phyloP scores from a whole-genome alignment of 2,888 invertebrate species.

The Pristionchus japonicus region DNA sequence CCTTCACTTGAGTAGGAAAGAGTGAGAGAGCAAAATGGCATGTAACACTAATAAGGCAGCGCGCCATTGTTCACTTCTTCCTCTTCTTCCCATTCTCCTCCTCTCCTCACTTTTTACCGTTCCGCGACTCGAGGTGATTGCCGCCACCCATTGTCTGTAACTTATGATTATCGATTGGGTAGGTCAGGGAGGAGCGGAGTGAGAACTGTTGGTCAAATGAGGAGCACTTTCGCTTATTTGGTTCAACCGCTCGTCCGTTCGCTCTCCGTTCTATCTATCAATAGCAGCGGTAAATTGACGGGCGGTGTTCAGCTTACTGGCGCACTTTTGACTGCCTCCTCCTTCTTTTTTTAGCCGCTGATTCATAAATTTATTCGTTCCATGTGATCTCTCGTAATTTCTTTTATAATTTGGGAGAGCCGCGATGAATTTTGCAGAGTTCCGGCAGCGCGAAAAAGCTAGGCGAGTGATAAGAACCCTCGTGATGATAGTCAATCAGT shows the following conservation, averaged over 20 bases:
- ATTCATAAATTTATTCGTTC: background rate
- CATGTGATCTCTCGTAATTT: too few species aligned
- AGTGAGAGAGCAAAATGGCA: background rate
- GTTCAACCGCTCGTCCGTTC: background rate
- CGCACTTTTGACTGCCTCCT: background rate
- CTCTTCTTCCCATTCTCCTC: background rate
- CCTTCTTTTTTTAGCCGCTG: background rate
- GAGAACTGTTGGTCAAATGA: background rate
- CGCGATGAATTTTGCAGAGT: background rate
- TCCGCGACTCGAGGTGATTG: constrained; percentile 3
- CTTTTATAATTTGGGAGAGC: too few species aligned
- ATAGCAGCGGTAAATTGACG: background rate
- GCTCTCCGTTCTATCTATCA: background rate
- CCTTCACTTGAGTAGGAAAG: background rate
- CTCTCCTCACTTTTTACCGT: background rate
- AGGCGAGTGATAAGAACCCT: background rate
- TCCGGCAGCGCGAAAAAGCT: background rate
- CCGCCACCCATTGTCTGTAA: background rate
- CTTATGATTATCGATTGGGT: background rate
- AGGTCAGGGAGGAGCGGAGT: background rate
- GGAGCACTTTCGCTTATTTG: background rate
- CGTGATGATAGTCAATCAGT: background rate
- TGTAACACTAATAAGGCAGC: background rate
- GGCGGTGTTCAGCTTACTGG: background rate
- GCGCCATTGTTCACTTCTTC: constrained; percentile 3